Base-by-base conservation (phyloP, 2,797 vertebrate genomes). In the Acanthurus tractus region DNA sequence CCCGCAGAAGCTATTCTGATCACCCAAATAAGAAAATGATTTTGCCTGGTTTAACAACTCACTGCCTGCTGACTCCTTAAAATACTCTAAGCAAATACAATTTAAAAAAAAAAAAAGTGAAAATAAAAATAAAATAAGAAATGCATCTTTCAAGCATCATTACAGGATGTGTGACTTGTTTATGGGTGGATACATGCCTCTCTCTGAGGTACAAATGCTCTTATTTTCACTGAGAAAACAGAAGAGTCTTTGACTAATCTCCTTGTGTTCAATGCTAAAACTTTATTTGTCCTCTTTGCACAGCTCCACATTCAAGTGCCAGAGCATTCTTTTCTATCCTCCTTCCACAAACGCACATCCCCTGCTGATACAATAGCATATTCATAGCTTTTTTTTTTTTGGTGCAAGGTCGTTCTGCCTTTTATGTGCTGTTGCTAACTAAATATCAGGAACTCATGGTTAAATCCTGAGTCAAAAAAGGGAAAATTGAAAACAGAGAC, bases 361-460 rank as follows among this genome's bases (percentile, higher is more conserved):
- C 58, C 17, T 10, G 10, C 49, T 55, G 22, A 69, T 0, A 79
- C 54, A 83, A 78, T n/a, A 53, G 65, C 13, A 76, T 76, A 82
- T 84, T 72, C 50, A 56, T 22, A 67, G 71, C 42, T 38, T 18
- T 58, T 66, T 58, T 38, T 18, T 58, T 66, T 58, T 55, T 66
- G 29, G 48, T 52, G 8, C 55, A 22, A 70, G 42, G 23, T 23
- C 22, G 56, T 34, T 20, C 0, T 42, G 45, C 34, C 34, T 57
- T 72, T 76, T n/a, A 25, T 17, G 0, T 15, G 20, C 0, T 38
- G 20, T 29, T n/a, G 5, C 64, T 45, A 46, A 62, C 29, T 70
- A 67, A 78, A 70, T 15, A 80, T 18, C 54, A 23, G 49, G 62
- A 79, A 62, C 61, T 74, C 74, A 68, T 34, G 29, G 25, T 18